Base-by-base conservation (phyloP, 2,888 invertebrate genomes). In the Dichetophora obliterata region DNA sequence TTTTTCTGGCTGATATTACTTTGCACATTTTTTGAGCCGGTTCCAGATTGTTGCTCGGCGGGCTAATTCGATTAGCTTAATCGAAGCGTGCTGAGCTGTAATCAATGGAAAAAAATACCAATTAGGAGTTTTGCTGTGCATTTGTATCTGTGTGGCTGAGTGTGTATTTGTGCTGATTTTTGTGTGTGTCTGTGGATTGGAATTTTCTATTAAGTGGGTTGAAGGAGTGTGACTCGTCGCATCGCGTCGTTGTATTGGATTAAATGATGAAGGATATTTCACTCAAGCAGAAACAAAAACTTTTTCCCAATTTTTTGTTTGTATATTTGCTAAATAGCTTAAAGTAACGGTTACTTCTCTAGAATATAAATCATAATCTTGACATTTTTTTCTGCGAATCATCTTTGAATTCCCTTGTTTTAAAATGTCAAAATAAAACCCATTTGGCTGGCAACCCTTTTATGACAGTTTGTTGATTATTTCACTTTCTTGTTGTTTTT, bases 31-130 rank as follows among this genome's bases (percentile, higher is more conserved):
- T 69, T 54, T 52, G 54, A 27, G 19, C 19, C 54, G 69, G n/a
- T 54, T 19, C 31, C 69, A 66, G 63, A 63, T 63, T 66, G 66
- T 24, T 43, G 66, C 43, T 43, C 14, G 37, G 43, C 71, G 19
- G 37, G 43, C 34, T 74, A 66, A 74, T 74, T 74, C 65, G 65
- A 66, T 74, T 74, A 74, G 52, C 66, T 31, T 52, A 74, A 74
- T 74, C 66, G 74, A 74, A 74, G 74, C 74, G 52, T 74, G 52
- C 37, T 19, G 50, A 8, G 27, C 72, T 43, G 31, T 73, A 59
- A 72, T 63, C 61, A 61, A 50, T 61, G 72, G 48, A 54, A 70
- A 54, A 70, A 54, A 52, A 54, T 54, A 54, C 70, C 70, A 70
- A 70, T 70, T 54, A 70, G 34, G 34, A 31, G 54, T 52, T 31